Base-by-base conservation (phyloP, 1,140 invertebrate species). In the Apolygus lucorum region DNA sequence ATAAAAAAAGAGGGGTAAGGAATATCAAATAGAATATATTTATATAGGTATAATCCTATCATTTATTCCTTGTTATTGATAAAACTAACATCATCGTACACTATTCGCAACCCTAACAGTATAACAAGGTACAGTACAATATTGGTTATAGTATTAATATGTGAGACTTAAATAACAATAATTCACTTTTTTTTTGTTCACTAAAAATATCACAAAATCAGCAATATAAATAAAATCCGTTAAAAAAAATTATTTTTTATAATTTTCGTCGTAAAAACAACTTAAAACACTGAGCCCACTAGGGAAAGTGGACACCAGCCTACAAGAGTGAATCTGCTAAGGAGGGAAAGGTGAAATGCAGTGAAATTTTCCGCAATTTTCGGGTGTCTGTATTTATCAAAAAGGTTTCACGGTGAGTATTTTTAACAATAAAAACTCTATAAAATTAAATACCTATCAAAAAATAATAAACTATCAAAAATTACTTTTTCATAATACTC, bases 191-290 rank as follows among this genome's bases (percentile, higher is more conserved):
- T 74, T 69, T 72, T 74, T 72, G 69, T 74, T 75, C 73, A 76
- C 75, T 76, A 76, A 76, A 73, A 76, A 76, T 76, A 76, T 76
- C 75, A 76, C 75, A 75, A 76, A 75, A 76, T 73, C 71, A 74
- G 69, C 67, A 68, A 75, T 76, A 75, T 72, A 76, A 76, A 70
- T 67, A 62, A 67, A 62, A 67, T 59, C 34, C 17, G 34, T 49
- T 49, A 8, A n/a, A n/a, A n/a, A n/a, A n/a, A n/a, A n/a, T n/a
- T n/a, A n/a, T n/a, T n/a, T n/a, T n/a, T n/a, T n/a, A n/a, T n/a
- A n/a, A n/a, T n/a, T n/a, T n/a, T 65, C 27, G 25, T 64, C 42
- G 63, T 65, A 42, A 49, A 49, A 49, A 49, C 8, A 49, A 49
- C 8, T 11, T 28, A 62, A 24, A 69, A 69, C 68, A 69, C 68